Evolutionary conservation across 2,797 vertebrate species (phyloP).

Genomic region (Brotula barbata): DNA sequence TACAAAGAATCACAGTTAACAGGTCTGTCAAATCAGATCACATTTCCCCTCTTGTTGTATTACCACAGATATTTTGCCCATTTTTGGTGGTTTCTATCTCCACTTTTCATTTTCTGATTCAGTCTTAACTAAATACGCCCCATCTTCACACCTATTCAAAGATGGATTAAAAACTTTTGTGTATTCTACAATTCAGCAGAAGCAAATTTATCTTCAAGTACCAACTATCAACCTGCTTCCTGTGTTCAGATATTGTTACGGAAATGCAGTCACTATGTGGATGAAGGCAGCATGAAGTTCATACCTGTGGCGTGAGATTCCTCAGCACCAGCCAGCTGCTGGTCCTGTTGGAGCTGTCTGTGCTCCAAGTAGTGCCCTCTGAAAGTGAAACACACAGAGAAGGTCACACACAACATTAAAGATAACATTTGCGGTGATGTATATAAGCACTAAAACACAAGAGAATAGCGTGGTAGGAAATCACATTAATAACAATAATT

Average conservation of each 20-base stretch:
- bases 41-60: neutral
- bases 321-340: slow-evolving; percentile 98
- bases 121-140: too few species aligned
- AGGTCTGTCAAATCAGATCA: too few species aligned
- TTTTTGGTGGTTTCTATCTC: neutral
- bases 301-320: slow-evolving; percentile 97
- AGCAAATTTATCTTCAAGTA: neutral
- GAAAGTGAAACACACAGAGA: slow-evolving; percentile 21
- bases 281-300: neutral
- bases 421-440: too few species aligned
- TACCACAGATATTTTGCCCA: neutral
- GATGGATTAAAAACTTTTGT: neutral
- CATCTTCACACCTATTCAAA: too few species aligned
- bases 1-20: neutral
- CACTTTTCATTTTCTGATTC: neutral
- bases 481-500: too few species aligned
- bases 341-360: slow-evolving; percentile 93
- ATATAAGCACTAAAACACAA: too few species aligned
- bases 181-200: neutral
- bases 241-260: neutral
- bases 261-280: neutral
- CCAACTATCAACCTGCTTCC: neutral
- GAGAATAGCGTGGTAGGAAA: too few species aligned
- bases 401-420: neutral
- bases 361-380: slow-evolving; percentile 95